A percentile compares a stretch with the other conserved stretches of the same genome.
phyloP scores from a whole-genome alignment of 2,888 invertebrate genomes.

The Drosophila phalerata region DNA sequence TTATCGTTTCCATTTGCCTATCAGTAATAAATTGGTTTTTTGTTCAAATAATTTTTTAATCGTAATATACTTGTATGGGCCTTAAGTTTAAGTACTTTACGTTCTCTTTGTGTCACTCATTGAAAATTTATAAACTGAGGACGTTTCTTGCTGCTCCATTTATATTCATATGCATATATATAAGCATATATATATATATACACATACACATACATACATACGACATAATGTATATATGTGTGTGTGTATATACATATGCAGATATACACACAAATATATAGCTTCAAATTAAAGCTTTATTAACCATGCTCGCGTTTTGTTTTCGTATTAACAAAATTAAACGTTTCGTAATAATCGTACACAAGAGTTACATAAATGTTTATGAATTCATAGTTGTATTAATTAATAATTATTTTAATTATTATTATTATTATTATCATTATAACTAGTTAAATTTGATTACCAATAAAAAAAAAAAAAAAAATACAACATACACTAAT shows the following conservation, averaged over 20 bases:
- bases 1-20: conserved; percentile 32
- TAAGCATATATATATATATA: conserved; percentile 21
- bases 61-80: conserved; percentile 56
- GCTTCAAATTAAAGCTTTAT: conserved; percentile 85
- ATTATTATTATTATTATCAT: conserved; percentile 32
- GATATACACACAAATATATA: conserved; percentile 76
- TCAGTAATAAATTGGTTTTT: conserved; percentile 59
- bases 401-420: background rate
- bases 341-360: conserved; percentile 75
- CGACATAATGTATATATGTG: conserved; percentile 7
- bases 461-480: conserved; percentile 47
- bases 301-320: conserved; percentile 84
- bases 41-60: conserved; percentile 62
- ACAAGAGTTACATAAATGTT: conserved; percentile 41
- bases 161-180: conserved; percentile 33
- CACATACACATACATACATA: conserved; percentile 22
- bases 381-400: conserved; percentile 56
- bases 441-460: conserved; percentile 30
- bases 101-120: conserved; percentile 74
- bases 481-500: conserved; percentile 16
- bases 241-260: conserved; percentile 33
- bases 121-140: conserved; percentile 84
- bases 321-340: conserved; percentile 84
- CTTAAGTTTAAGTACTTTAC: conserved; percentile 67
- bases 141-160: conserved; percentile 60